These are phyloP conservation scores for Seira sanloemensis DNA, from an alignment of 2,888 invertebrate species.

Conservation along the genomic window DNA sequence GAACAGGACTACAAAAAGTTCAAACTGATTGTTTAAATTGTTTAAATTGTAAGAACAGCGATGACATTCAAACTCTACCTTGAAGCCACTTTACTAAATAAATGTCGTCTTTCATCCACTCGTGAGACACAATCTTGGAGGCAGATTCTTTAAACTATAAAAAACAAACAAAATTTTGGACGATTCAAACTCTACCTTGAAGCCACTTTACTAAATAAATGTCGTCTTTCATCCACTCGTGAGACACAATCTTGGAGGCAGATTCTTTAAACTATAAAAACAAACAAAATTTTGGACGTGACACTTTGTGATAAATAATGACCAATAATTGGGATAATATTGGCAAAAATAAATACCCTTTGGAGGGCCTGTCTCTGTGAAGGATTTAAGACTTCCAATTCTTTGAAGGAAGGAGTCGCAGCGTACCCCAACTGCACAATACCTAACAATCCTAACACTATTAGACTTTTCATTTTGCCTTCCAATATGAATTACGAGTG, in stretches of 20 bases:
- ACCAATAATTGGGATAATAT: too few species aligned
- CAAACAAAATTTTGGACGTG: background rate
- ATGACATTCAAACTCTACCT: background rate
- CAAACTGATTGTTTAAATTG: too few species aligned
- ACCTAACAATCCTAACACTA: constrained; percentile 5
- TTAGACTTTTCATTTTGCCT: constrained; percentile 20
- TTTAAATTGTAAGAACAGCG: background rate
- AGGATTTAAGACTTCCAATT: constrained; percentile 32
- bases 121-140: constrained; percentile 18
- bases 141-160: constrained; percentile 32
- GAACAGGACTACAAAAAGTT: too few species aligned
- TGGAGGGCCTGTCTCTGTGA: constrained; percentile 33
- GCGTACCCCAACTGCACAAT: background rate
- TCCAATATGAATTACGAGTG: background rate
- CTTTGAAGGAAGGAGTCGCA: constrained; percentile 1
- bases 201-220: constrained; percentile 53
- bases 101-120: constrained; percentile 43
- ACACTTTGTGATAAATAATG: too few species aligned
- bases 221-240: constrained; percentile 39
- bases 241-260: constrained; percentile 18
- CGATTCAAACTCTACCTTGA: constrained; percentile 4
- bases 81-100: constrained; percentile 50
- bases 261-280: constrained; percentile 27
- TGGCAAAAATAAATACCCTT: constrained; percentile 30
- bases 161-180: background rate